Evolutionary conservation across 2,888 invertebrate genomes (phyloP).

Genomic region (Siphlonurus alternatus): DNA sequence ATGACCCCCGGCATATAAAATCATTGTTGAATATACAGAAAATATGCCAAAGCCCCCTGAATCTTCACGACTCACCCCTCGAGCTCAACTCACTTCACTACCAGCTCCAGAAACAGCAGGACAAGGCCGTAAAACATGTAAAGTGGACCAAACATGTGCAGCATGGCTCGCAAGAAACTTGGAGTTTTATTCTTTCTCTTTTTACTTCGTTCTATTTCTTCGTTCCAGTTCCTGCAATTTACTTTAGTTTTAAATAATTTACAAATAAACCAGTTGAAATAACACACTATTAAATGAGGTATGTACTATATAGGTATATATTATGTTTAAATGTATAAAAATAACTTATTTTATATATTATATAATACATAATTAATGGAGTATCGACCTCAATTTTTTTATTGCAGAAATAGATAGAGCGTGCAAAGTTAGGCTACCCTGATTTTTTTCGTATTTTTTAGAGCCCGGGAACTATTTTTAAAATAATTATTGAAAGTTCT

Average conservation of each 20-base stretch:
- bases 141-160: constrained; percentile 10
- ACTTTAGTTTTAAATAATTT: too few species aligned
- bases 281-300: not conserved
- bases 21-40: too few species aligned
- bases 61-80: too few species aligned
- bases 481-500: too few species aligned
- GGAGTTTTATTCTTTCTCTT: constrained; percentile 6
- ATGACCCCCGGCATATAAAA: too few species aligned
- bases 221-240: constrained; percentile 10
- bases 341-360: not conserved
- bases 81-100: constrained; percentile 6
- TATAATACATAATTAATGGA: not conserved
- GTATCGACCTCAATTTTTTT: too few species aligned
- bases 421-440: too few species aligned
- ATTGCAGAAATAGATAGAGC: too few species aligned
- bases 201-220: constrained; percentile 4
- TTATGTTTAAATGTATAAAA: not conserved
- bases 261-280: too few species aligned
- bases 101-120: constrained; percentile 38
- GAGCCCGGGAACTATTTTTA: too few species aligned
- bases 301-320: not conserved
- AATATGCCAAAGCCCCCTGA: too few species aligned
- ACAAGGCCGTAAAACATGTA: constrained; percentile 35
- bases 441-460: too few species aligned
- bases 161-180: constrained; percentile 10